Conservation (phyloP, 1,140 invertebrate genomes). For the Eupristina koningsbergeri region DNA sequence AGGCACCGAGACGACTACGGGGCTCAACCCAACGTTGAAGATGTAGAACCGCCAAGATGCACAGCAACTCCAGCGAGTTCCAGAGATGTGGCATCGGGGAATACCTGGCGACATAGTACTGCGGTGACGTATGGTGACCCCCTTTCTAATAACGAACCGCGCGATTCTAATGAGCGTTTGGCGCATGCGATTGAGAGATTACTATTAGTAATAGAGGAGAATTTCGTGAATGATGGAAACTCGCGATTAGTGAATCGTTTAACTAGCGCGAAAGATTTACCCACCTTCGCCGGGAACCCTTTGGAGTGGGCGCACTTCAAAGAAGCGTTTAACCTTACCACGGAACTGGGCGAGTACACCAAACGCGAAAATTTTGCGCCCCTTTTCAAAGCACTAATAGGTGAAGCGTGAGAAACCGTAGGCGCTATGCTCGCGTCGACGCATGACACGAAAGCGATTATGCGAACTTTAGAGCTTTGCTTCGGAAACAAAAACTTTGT, state of each 20-base stretch:
- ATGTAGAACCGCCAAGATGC: neutral
- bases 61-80: neutral
- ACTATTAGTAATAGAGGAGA: neutral
- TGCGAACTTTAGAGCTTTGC: too few relatives aligned
- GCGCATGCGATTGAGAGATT: neutral
- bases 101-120: too few relatives aligned
- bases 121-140: too few relatives aligned
- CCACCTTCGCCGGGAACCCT: neutral
- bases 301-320: too few relatives aligned
- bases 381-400: neutral
- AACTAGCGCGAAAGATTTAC: too few relatives aligned
- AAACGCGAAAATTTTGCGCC: slow-evolving; percentile 17
- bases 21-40: neutral
- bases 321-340: too few relatives aligned
- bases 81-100: too few relatives aligned
- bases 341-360: neutral
- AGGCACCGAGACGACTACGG: neutral
- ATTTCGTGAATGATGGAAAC: neutral
- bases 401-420: slow-evolving; percentile 16
- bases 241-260: too few relatives aligned
- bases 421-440: too few relatives aligned
- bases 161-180: neutral
- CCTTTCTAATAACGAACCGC: too few relatives aligned
- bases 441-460: too few relatives aligned
- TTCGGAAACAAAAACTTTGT: too few relatives aligned